phyloP scores from a whole-genome alignment of 2,888 invertebrate species.

The Morpho helenor region DNA sequence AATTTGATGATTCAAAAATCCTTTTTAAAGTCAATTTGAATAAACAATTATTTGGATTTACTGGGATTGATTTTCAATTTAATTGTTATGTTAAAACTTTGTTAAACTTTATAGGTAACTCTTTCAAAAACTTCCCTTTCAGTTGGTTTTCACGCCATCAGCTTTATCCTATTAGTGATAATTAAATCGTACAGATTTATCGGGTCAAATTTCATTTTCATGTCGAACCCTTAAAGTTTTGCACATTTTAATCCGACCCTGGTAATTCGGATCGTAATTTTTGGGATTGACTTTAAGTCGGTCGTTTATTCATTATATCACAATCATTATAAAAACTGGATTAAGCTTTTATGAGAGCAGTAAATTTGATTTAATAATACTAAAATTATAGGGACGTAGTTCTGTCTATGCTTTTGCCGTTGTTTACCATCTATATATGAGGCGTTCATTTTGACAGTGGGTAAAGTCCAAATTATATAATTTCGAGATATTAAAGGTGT shows the following conservation, averaged over 20 bases:
- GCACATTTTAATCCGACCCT: constrained; percentile 14
- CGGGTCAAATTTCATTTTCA: constrained; percentile 12
- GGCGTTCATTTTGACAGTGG: no score
- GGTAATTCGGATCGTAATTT: constrained; percentile 14
- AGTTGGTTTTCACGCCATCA: constrained; percentile 6
- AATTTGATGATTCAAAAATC: no score
- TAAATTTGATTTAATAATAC: no score
- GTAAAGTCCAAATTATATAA: no score
- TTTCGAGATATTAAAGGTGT: no score
- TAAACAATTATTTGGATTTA: no score
- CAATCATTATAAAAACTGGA: no score
- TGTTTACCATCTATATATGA: no score
- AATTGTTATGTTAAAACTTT: not conserved
- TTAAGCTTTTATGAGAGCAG: no score
- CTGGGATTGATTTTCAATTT: not conserved
- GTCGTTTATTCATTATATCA: constrained; percentile 13
- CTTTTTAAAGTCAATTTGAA: no score
- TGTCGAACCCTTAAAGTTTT: constrained; percentile 17
- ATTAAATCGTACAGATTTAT: constrained; percentile 17
- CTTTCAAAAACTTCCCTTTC: constrained; percentile 8
- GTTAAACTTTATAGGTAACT: constrained; percentile 1
- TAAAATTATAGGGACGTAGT: no score
- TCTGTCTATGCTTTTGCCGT: no score
- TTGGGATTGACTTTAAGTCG: constrained; percentile 23
- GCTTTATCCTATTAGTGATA: constrained; percentile 13